phyloP scores from a whole-genome alignment of 2,888 invertebrate genomes.

The Caenorhabditis plicata region DNA sequence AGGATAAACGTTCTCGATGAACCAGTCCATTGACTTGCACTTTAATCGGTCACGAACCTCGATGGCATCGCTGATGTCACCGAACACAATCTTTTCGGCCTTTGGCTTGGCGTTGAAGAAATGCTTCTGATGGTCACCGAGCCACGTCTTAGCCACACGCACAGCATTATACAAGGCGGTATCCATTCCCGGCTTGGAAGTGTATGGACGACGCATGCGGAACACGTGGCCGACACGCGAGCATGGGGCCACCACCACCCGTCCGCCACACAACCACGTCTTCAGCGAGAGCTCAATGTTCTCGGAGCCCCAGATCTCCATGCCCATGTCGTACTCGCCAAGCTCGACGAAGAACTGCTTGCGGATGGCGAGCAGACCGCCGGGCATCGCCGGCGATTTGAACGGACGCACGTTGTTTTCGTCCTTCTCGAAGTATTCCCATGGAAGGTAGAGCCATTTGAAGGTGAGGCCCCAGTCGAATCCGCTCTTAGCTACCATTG shows the following conservation, averaged over 20 bases:
- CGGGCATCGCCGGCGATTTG: slow-evolving; percentile 93
- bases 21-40: slow-evolving; percentile 85
- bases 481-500: slow-evolving; percentile 97
- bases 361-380: slow-evolving; percentile 87
- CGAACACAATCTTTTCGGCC: slow-evolving; percentile 71
- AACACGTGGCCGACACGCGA: slow-evolving; percentile 96
- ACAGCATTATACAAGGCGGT: slow-evolving; percentile 92
- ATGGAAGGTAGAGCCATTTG: slow-evolving; percentile 80
- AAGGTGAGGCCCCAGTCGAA: slow-evolving; percentile 99
- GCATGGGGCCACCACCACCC: slow-evolving; percentile 90
- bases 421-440: slow-evolving; percentile 73
- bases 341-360: slow-evolving; percentile 94
- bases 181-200: slow-evolving; percentile 73
- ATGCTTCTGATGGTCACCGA: slow-evolving; percentile 75
- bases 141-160: slow-evolving; percentile 98
- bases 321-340: slow-evolving; percentile 96
- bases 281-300: slow-evolving; percentile 66
- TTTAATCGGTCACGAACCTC: slow-evolving; percentile 76
- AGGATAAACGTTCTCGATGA: slow-evolving; percentile 81
- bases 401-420: slow-evolving; percentile 72
- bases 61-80: slow-evolving; percentile 79
- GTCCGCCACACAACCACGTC: slow-evolving; percentile 93
- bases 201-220: slow-evolving; percentile 95
- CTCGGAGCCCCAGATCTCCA: slow-evolving; percentile 99
- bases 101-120: slow-evolving; percentile 70